Base-by-base conservation (phyloP, 2,797 vertebrate species). In the Sus cebifrons region DNA sequence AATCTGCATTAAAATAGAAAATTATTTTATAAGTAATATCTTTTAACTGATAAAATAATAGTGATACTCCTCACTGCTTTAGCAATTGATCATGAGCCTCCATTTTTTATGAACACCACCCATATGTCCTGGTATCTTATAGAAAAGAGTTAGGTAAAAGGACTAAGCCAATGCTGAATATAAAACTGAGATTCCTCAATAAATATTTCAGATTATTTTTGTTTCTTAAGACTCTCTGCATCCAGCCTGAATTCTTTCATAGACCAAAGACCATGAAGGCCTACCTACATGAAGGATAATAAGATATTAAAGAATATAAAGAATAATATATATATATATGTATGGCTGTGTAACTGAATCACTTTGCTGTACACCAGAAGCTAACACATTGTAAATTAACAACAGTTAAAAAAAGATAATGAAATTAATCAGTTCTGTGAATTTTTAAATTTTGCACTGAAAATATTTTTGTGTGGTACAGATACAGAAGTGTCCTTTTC, bases 1-100 rank as follows among this genome's bases (percentile, higher is more conserved):
- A 86, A 81, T 79, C n/a, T 84, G 36, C 18, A 70, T 86, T 91
- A 91, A 94, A 75, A 82, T 67, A 21, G 20, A 68, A 90, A 81
- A 77, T 83, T 89, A 44, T 60, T 70, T 77, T 77, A 49, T 65
- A 40, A 91, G 29, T 84, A 62, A 52, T 64, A 49, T 21, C 7
- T 88, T 86, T 79, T 73, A 64, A 68, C 62, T 64, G 12, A 64
- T 71, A 75, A 94, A 71, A 65, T 62, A 23, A 36, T 12, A 62
- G 3, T 52, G 74, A 5, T 70, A 78, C 2, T 17, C 20, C 15
- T 62, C 70, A 5, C 7, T 90, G 16, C 44, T 77, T 54, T 77
- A 62, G 25, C 21, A 70, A 0, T 83, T 89, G 29, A 60, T 68
- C n/a, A 62, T 49, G 32, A 67, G 11, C 54, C 27, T 71, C 40